Conservation (phyloP, 35 echinoderm and acorn worm species). For the Strongylocentrotus purpuratus region DNA sequence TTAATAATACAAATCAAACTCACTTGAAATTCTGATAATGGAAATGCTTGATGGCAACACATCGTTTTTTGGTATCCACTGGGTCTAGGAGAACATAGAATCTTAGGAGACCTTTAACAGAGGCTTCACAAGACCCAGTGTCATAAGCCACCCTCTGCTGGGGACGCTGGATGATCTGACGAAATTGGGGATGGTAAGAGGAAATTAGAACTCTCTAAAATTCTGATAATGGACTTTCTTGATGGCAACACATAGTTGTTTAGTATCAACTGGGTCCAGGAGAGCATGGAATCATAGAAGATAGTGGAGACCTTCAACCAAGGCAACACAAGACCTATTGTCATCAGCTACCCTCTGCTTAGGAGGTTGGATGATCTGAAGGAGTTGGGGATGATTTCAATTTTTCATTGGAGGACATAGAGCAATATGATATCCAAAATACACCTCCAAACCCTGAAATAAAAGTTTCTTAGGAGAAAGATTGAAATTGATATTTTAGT, state of each 20-base stretch:
- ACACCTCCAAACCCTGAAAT: neutral
- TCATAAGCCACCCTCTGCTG: conserved; percentile 53
- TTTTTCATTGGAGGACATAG: neutral
- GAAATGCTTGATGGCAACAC: neutral
- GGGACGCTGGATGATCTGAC: conserved; percentile 62
- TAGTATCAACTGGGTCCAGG: conserved; percentile 70
- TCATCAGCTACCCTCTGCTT: conserved; percentile 53
- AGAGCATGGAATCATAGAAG: conserved; percentile 67
- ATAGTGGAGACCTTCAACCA: conserved; percentile 50
- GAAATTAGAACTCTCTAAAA: conserved; percentile 47
- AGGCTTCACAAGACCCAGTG: neutral
- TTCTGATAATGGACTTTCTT: conserved; percentile 69
- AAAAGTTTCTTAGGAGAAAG: neutral
- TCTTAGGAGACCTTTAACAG: conserved; percentile 51
- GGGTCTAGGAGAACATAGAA: conserved; percentile 73
- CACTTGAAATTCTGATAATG: neutral
- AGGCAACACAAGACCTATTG: neutral
- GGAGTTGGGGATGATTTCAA: no score
- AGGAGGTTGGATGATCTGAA: conserved; percentile 61
- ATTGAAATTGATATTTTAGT: no score
- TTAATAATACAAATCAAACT: neutral
- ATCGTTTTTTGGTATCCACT: conserved; percentile 59
- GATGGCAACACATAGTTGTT: conserved; percentile 76
- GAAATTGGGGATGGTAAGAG: conserved; percentile 8
- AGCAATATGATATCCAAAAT: no score